A percentile compares a stretch with the other conserved stretches of the same genome.
Evolutionary conservation across 2,888 invertebrate species (phyloP).

Genomic region (Amblyjoppa proteus): DNA sequence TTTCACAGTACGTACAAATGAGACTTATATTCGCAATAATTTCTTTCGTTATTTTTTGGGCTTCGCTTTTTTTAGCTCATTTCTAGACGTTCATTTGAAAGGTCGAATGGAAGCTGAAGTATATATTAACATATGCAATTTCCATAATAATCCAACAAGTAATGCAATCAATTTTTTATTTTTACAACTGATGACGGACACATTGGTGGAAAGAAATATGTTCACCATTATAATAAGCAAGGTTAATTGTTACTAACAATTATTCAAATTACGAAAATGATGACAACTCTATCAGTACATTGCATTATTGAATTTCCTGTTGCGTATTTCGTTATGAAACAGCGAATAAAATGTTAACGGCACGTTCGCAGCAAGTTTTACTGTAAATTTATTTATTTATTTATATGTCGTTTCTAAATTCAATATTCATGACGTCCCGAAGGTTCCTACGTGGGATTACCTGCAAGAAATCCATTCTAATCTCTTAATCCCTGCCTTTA

Average conservation of each 20-base stretch:
- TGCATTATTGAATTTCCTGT: background rate
- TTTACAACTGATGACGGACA: too few relatives aligned
- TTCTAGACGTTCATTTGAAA: too few relatives aligned
- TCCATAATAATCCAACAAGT: too few relatives aligned
- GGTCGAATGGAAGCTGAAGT: too few relatives aligned
- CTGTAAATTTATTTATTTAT: background rate
- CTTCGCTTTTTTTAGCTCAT: too few relatives aligned
- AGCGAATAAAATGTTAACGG: background rate
- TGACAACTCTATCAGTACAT: background rate
- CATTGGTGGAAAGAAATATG: background rate
- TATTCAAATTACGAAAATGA: background rate
- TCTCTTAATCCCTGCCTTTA: slow-evolving; percentile 32
- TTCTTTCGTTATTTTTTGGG: too few relatives aligned
- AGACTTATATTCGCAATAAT: too few relatives aligned
- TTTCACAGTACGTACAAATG: too few relatives aligned
- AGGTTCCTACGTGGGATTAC: background rate
- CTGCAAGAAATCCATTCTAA: slow-evolving; percentile 22
- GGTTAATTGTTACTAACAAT: background rate
- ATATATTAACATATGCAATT: too few relatives aligned
- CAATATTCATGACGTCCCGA: slow-evolving; percentile 2
- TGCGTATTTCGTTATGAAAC: background rate
- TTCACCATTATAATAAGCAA: background rate
- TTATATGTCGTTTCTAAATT: slow-evolving; percentile 11
- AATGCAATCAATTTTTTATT: too few relatives aligned
- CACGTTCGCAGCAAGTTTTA: background rate